A percentile compares a stretch with the other conserved stretches of the same genome.
Conservation (phyloP, 2,797 vertebrate species). For the Champsocephalus gunnari region DNA sequence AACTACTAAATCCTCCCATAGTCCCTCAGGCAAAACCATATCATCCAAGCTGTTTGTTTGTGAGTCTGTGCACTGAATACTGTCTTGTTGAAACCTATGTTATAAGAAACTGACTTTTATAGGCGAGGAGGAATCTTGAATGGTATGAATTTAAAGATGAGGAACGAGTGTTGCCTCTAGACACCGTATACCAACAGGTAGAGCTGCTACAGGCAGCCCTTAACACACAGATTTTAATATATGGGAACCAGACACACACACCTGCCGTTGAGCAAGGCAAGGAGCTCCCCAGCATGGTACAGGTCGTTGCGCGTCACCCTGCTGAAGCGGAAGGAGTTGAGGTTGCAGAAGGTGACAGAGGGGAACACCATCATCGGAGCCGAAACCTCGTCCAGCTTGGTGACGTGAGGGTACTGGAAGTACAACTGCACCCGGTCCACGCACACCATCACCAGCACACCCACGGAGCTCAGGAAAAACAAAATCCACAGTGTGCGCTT, state of each 20-base stretch:
- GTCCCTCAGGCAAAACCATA: conserved; percentile 30
- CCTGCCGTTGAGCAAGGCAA: conserved; percentile 97
- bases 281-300: conserved; percentile 97
- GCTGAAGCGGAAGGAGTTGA: conserved; percentile 98
- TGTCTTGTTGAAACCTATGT: conserved; percentile 5
- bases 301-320: conserved; percentile 97
- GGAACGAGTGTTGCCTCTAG: neutral
- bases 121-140: neutral
- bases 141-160: conserved; percentile 7
- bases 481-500: conserved; percentile 94
- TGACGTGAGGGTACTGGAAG: conserved; percentile 97
- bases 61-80: conserved; percentile 2
- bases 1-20: conserved; percentile 33
- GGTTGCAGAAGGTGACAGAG: conserved; percentile 97
- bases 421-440: conserved; percentile 96
- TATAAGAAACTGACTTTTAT: neutral
- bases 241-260: conserved; percentile 56
- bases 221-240: neutral
- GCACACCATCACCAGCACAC: conserved; percentile 91
- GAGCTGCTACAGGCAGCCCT: neutral
- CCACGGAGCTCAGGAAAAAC: conserved; percentile 94
- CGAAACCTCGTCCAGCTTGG: conserved; percentile 97
- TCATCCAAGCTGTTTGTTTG: conserved; percentile 12
- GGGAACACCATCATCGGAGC: conserved; percentile 91
- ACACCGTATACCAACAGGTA: conserved; percentile 24